Evolutionary conservation across 2,888 invertebrate species (phyloP).

Genomic region (Miltochrista miniata): DNA sequence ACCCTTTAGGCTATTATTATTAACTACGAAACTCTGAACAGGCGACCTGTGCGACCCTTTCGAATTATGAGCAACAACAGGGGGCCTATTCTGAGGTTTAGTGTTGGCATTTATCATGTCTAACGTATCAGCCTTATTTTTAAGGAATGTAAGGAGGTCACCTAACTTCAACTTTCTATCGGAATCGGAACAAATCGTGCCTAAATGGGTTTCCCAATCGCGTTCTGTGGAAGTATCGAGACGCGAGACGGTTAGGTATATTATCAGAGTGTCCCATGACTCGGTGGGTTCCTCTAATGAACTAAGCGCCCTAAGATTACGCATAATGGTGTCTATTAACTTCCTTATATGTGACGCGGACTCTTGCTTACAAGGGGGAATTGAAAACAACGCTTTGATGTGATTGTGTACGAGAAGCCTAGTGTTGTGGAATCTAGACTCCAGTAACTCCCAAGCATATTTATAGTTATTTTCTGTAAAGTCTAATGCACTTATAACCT

Average conservation of each 20-base stretch:
- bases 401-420: not conserved
- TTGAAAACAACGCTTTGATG: not conserved
- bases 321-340: not conserved
- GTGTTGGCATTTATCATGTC: too few relatives aligned
- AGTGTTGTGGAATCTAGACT: not conserved
- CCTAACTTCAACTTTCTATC: slow-evolving; percentile 1
- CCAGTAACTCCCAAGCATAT: slow-evolving; percentile 1
- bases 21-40: too few relatives aligned
- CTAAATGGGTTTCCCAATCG: slow-evolving; percentile 2
- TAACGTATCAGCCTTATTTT: too few relatives aligned
- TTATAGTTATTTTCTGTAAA: not conserved
- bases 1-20: too few relatives aligned
- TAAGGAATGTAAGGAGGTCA: slow-evolving; percentile 1
- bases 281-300: too few relatives aligned
- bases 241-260: not conserved
- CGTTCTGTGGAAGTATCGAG: not conserved
- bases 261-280: slow-evolving; percentile 5
- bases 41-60: too few relatives aligned
- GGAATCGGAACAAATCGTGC: not conserved
- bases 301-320: slow-evolving; percentile 1
- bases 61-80: too few relatives aligned
- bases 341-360: not conserved
- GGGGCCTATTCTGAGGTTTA: too few relatives aligned
- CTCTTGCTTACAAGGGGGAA: not conserved
- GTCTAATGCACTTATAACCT: not conserved